phyloP scores from a whole-genome alignment of 2,797 vertebrate species.

The Paratrypauchen microcephalus region DNA sequence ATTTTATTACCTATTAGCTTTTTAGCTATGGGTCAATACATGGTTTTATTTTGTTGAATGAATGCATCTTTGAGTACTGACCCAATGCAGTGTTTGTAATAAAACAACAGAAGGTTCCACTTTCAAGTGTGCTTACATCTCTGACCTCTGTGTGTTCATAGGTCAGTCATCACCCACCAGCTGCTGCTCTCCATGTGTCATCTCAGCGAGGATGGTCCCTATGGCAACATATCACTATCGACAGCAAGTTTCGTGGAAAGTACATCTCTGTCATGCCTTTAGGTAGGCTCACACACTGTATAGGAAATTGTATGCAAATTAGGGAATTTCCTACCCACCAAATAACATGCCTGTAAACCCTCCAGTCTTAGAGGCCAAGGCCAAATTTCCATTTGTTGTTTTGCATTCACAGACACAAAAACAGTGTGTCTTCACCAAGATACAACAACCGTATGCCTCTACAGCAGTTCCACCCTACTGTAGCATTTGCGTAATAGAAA shows the following conservation, averaged over 20 bases:
- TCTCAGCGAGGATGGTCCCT: slow-evolving; percentile 90
- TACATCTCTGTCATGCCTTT: slow-evolving; percentile 95
- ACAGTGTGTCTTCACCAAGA: neutral
- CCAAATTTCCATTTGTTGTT: neutral
- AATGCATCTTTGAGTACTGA: neutral
- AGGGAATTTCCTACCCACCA: neutral
- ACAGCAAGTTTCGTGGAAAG: slow-evolving; percentile 97
- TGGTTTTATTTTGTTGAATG: neutral
- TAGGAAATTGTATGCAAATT: neutral
- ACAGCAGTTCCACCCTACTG: neutral
- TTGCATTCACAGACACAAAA: too few species aligned
- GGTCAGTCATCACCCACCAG: slow-evolving; percentile 95
- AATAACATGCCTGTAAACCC: neutral
- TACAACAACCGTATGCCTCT: neutral
- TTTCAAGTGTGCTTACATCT: neutral
- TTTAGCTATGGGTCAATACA: neutral
- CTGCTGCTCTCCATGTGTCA: slow-evolving; percentile 89
- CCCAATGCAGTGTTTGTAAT: neutral
- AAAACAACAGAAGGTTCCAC: neutral
- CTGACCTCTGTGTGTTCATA: slow-evolving; percentile 52
- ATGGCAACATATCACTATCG: slow-evolving; percentile 95
- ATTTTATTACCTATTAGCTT: too few species aligned
- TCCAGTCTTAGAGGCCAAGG: neutral
- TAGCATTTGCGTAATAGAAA: too few species aligned
- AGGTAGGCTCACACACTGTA: slow-evolving; percentile 72